Evolutionary conservation across 92 coral and sea anemone species (phyloP).

Genomic region (Phymanthus crucifer): DNA sequence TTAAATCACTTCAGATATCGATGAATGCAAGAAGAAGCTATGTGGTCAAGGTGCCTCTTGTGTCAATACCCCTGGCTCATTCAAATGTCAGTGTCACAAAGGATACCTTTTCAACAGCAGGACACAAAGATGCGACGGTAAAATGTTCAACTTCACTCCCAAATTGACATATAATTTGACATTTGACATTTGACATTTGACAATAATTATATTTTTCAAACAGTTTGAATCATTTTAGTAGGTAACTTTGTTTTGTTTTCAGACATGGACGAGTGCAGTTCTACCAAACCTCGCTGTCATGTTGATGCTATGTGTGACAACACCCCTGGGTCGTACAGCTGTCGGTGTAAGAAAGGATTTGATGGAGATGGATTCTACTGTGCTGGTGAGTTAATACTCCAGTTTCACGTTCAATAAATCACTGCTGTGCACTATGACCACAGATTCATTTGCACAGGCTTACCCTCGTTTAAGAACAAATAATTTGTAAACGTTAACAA

Average conservation of each 20-base stretch:
- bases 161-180: too few species aligned
- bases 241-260: background rate
- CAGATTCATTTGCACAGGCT: too few species aligned
- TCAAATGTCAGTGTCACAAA: slow-evolving; percentile 17
- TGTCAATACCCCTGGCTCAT: slow-evolving; percentile 18
- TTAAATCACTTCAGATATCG: slow-evolving; percentile 8
- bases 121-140: slow-evolving; percentile 5
- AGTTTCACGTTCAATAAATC: too few species aligned
- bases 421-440: too few species aligned
- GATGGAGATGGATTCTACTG: slow-evolving; percentile 36
- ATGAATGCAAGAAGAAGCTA: background rate
- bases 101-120: slow-evolving; percentile 18
- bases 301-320: slow-evolving; percentile 23
- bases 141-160: too few species aligned
- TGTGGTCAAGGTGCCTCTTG: slow-evolving; percentile 5
- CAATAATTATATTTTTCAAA: too few species aligned
- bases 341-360: slow-evolving; percentile 29
- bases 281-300: slow-evolving; percentile 19
- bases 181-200: too few species aligned
- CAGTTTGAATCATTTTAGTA: too few species aligned
- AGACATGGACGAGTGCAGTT: slow-evolving; percentile 35
- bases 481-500: too few species aligned
- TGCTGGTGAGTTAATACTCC: slow-evolving; percentile 29
- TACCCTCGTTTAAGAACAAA: too few species aligned
- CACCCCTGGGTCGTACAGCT: slow-evolving; percentile 23